phyloP scores from a whole-genome alignment of 2,113 vertebrate genomes.

The Malurus elegans region DNA sequence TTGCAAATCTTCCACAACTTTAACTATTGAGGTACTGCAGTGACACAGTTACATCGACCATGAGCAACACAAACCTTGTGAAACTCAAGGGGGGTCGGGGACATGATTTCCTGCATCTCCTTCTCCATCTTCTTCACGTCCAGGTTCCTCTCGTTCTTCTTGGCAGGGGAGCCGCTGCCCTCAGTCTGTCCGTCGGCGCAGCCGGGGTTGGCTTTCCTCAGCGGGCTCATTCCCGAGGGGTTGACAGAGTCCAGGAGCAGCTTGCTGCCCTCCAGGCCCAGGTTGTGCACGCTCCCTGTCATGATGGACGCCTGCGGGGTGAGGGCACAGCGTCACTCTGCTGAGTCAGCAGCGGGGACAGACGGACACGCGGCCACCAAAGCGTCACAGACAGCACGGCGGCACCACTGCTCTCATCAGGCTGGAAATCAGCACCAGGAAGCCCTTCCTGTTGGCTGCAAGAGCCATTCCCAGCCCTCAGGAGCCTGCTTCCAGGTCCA shows the following conservation, averaged over 20 bases:
- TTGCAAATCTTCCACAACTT: background rate
- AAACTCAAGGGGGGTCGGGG: constrained; percentile 79
- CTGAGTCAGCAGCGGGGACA: background rate
- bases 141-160: constrained; percentile 66
- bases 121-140: constrained; percentile 68
- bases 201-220: constrained; percentile 69
- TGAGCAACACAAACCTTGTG: constrained; percentile 80
- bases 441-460: background rate
- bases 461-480: background rate
- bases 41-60: background rate
- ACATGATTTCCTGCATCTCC: constrained; percentile 76
- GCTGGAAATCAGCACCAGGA: background rate
- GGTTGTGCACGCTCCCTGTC: constrained; percentile 85
- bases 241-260: constrained; percentile 76
- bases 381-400: fast-evolving
- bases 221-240: constrained; percentile 66
- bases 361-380: fast-evolving
- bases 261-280: constrained; percentile 83
- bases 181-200: constrained; percentile 63
- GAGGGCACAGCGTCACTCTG: background rate
- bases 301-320: constrained; percentile 89
- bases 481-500: background rate
- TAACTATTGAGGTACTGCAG: background rate
- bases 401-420: background rate
- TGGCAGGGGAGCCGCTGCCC: constrained; percentile 65